Conservation (phyloP, 1,140 invertebrate species). For the Sesamia nonagrioides region DNA sequence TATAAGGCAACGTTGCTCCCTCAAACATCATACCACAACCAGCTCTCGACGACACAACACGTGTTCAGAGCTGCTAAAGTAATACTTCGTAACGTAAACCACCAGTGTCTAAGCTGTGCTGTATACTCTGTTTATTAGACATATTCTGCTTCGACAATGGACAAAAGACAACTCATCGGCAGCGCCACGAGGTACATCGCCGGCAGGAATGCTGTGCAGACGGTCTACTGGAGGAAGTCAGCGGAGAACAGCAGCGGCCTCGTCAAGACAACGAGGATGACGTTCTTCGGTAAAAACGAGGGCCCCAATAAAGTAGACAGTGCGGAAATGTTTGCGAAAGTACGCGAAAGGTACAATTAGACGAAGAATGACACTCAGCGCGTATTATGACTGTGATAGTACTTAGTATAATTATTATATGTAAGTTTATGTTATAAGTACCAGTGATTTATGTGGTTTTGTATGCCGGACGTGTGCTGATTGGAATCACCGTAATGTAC, state of each 20-base stretch:
- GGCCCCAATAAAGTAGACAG: slow-evolving; percentile 83
- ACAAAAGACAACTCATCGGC: slow-evolving; percentile 87
- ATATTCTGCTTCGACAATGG: slow-evolving; percentile 69
- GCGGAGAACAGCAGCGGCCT: slow-evolving; percentile 86
- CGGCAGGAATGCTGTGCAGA: slow-evolving; percentile 91
- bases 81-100: neutral
- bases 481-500: slow-evolving; percentile 53
- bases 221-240: slow-evolving; percentile 90
- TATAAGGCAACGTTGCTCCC: slow-evolving; percentile 51
- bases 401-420: slow-evolving; percentile 45
- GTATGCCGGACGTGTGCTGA: neutral
- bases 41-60: slow-evolving; percentile 36
- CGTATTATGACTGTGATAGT: slow-evolving; percentile 69
- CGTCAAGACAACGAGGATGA: slow-evolving; percentile 89
- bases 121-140: slow-evolving; percentile 30
- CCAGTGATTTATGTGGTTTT: slow-evolving; percentile 58
- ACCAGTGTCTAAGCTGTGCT: slow-evolving; percentile 25
- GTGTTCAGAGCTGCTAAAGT: neutral
- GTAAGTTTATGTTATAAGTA: slow-evolving; percentile 50
- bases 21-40: slow-evolving; percentile 41
- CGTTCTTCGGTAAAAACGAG: slow-evolving; percentile 88
- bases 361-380: slow-evolving; percentile 49
- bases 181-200: slow-evolving; percentile 90
- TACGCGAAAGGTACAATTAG: slow-evolving; percentile 77
- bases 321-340: slow-evolving; percentile 81